Evolutionary conservation across 2,888 invertebrate species (phyloP), one percentile per base, ranked within the genome.

Genomic region (Drosophila prolongata): DNA sequence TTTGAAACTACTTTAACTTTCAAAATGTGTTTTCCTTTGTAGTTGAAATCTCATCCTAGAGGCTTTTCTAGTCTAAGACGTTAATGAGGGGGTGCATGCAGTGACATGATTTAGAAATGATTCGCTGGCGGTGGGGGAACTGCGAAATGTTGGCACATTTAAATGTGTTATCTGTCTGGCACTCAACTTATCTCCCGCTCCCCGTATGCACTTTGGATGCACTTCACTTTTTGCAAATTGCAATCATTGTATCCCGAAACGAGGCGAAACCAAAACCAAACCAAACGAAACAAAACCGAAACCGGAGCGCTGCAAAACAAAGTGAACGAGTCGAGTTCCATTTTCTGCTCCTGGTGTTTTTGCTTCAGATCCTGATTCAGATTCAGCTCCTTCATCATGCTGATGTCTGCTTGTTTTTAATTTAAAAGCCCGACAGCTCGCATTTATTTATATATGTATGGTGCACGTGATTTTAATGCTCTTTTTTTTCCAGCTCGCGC

Each of bases 351-450:
- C n/a, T 30, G 35, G 27, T 49, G 37, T 11, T 52, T 35, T 16
- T 68, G 46, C 24, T 30, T 34, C 19, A 49, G 46, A 43, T 60
- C 14, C 47, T 49, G 14, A 34, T 67, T 34, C 52, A n/a, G n/a
- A 16, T 35, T 14, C 58, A 27, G 14, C 49, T 70, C 38, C 71
- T 62, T 64, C 71, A 72, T 72, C 57, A 57, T 57, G 57, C 74
- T 69, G 70, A 79, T 79, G 74, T 69, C 66, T 76, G 79, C 82
- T 82, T 86, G 78, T 80, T 86, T 83, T 83, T 86, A 83, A 83
- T 86, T 83, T 83, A 83, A 86, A 83, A 86, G 66, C 75, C 77
- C 83, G 80, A 73, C 73, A 80, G 73, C 66, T 68, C 79, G 44
- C 75, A 79, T 83, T 80, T 83, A 83, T 83, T 86, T 83, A 79